Evolutionary conservation across 2,797 vertebrate genomes (phyloP).

Genomic region (Cryptoblepharus egeriae): DNA sequence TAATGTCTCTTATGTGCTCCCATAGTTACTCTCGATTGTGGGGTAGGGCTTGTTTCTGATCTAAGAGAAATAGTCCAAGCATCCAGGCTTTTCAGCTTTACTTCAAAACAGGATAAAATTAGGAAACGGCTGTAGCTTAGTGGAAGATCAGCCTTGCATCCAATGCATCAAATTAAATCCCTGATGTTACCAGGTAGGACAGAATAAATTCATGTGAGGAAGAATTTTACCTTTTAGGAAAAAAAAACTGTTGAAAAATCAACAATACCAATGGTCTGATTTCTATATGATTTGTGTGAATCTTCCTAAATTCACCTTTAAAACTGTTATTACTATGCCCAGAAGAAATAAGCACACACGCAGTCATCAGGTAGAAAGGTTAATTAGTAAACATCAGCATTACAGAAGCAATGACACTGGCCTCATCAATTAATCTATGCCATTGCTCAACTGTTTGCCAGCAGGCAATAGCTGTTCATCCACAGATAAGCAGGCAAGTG

Average conservation of each 20-base stretch:
- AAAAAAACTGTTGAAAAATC: too few relatives aligned
- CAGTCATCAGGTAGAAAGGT: neutral
- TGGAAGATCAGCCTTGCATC: too few relatives aligned
- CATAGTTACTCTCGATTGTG: too few relatives aligned
- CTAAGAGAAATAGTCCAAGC: neutral
- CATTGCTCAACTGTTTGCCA: neutral
- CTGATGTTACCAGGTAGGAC: too few relatives aligned
- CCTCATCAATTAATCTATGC: neutral
- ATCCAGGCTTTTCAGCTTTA: neutral
- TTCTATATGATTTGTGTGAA: too few relatives aligned
- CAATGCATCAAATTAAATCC: too few relatives aligned
- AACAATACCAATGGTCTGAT: too few relatives aligned
- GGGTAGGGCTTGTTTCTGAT: neutral
- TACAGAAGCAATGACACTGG: neutral
- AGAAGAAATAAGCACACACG: neutral
- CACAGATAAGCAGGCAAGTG: neutral
- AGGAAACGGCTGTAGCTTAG: neutral
- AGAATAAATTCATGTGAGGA: too few relatives aligned
- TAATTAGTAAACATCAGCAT: neutral
- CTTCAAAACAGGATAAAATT: neutral
- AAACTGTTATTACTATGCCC: neutral
- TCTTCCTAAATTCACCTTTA: too few relatives aligned
- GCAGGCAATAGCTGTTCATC: neutral
- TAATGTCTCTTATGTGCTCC: too few relatives aligned
- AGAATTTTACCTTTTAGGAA: too few relatives aligned